Percentiles rank a stretch among this genome's conserved stretches.
phyloP scores from a whole-genome alignment of 1,140 invertebrate genomes.

The Cyrtorhinus lividipennis region DNA sequence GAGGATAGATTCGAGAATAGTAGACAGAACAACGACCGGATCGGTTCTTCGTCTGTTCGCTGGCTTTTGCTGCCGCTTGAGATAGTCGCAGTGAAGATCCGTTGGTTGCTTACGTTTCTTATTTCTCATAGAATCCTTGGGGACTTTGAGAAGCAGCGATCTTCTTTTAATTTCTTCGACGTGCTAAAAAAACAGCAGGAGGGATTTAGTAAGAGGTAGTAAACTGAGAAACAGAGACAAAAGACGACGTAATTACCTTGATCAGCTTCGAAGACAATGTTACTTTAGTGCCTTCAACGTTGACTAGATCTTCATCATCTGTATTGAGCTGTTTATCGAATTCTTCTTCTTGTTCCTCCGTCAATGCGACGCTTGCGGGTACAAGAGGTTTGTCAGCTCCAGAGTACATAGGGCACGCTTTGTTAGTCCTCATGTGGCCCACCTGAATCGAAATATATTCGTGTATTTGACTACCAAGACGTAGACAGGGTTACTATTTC shows the following conservation, averaged over 20 bases:
- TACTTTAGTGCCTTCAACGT: slow-evolving; percentile 82
- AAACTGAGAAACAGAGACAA: not conserved
- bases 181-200: slow-evolving; percentile 36
- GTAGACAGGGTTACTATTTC: slow-evolving; percentile 15
- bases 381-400: slow-evolving; percentile 36
- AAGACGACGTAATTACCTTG: slow-evolving; percentile 46
- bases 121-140: slow-evolving; percentile 53
- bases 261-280: slow-evolving; percentile 66
- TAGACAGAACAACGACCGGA: slow-evolving; percentile 87
- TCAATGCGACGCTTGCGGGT: slow-evolving; percentile 59
- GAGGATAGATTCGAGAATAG: slow-evolving; percentile 80
- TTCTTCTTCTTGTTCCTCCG: slow-evolving; percentile 54
- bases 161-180: slow-evolving; percentile 65
- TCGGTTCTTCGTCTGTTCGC: slow-evolving; percentile 90
- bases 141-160: slow-evolving; percentile 67
- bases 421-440: slow-evolving; percentile 83
- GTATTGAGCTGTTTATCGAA: slow-evolving; percentile 57
- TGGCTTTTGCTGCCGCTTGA: slow-evolving; percentile 72
- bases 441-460: too few relatives aligned
- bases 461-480: slow-evolving; percentile 16
- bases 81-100: slow-evolving; percentile 80
- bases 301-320: slow-evolving; percentile 74
- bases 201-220: not conserved
- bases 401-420: slow-evolving; percentile 84
- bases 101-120: slow-evolving; percentile 49